Conservation (phyloP, 2,113 vertebrate genomes). For the Xenus cinereus region DNA sequence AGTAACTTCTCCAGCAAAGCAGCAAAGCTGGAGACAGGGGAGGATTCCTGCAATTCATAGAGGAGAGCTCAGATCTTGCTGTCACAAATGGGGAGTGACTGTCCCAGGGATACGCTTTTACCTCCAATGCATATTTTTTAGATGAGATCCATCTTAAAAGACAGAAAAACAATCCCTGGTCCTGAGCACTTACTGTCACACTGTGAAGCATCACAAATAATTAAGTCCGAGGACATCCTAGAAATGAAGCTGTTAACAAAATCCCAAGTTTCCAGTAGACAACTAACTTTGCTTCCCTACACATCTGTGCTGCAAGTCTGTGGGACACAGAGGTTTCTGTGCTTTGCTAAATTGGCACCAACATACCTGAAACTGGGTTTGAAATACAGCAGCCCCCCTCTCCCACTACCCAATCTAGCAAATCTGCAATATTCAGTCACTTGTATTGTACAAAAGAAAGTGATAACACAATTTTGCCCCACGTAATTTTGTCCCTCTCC, state of each 20-base stretch:
- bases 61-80: not conserved
- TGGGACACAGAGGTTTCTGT: not conserved
- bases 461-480: not conserved
- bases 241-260: not conserved
- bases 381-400: not conserved
- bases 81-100: not conserved
- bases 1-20: not conserved
- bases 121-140: not conserved
- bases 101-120: not conserved
- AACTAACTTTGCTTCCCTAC: not conserved
- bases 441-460: not conserved
- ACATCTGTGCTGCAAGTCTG: fast-evolving
- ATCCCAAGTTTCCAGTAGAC: not conserved
- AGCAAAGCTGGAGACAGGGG: not conserved
- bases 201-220: not conserved
- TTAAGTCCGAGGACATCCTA: not conserved
- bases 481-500: not conserved
- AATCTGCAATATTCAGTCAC: not conserved
- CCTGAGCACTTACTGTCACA: not conserved
- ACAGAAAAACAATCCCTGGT: not conserved
- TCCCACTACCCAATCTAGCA: not conserved
- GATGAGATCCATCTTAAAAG: not conserved
- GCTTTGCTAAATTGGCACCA: not conserved
- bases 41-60: not conserved
- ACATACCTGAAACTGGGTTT: fast-evolving